Evolutionary conservation across 2,888 invertebrate species (phyloP).

Genomic region (Eulithis testata): DNA sequence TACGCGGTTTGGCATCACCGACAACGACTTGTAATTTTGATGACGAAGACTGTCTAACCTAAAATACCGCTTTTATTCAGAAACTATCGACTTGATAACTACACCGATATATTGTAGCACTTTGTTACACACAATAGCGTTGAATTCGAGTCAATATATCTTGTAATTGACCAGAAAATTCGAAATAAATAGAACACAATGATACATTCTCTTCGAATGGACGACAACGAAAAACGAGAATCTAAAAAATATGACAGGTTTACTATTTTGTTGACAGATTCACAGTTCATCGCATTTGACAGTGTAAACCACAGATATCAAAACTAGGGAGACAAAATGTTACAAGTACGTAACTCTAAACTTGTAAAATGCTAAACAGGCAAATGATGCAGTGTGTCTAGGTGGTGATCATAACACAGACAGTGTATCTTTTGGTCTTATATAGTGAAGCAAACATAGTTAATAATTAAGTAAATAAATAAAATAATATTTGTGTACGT

Average conservation of each 20-base stretch:
- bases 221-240: constrained; percentile 38
- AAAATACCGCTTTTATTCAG: constrained; percentile 58
- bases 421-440: too few relatives aligned
- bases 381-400: too few relatives aligned
- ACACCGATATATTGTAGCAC: constrained; percentile 17
- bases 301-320: not conserved
- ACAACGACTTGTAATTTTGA: constrained; percentile 49
- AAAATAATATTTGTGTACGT: too few relatives aligned
- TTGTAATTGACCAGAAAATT: constrained; percentile 33
- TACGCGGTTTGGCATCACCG: constrained; percentile 61
- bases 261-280: constrained; percentile 13
- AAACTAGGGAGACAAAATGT: not conserved
- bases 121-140: constrained; percentile 35
- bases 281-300: constrained; percentile 6
- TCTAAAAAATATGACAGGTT: constrained; percentile 24
- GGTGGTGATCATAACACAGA: too few relatives aligned
- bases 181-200: constrained; percentile 35
- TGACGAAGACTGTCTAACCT: constrained; percentile 75
- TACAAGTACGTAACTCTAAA: not conserved
- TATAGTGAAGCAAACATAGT: too few relatives aligned
- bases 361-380: too few relatives aligned
- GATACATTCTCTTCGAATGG: constrained; percentile 39
- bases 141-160: constrained; percentile 41
- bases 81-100: constrained; percentile 18
- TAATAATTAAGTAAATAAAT: too few relatives aligned